A percentile compares a stretch with the other conserved stretches of the same genome.
phyloP scores from a whole-genome alignment of 1,140 invertebrate species.

The Drosophila bipectinata region DNA sequence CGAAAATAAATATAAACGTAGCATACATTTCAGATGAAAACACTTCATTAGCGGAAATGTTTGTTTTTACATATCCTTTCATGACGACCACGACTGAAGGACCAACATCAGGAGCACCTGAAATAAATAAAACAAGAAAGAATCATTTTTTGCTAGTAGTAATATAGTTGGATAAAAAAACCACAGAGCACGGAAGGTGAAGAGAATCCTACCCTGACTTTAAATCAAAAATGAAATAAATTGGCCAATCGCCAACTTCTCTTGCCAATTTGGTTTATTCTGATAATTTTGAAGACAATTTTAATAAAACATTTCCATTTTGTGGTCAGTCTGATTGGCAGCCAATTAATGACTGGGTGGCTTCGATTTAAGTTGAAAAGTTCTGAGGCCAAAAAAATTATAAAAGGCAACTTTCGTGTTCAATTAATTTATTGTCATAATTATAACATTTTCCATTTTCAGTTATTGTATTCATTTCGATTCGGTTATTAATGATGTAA shows the following conservation, averaged over 20 bases:
- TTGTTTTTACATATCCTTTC: conserved; percentile 26
- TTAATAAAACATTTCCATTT: conserved; percentile 9
- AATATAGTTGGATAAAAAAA: too few species aligned
- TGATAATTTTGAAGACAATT: conserved; percentile 22
- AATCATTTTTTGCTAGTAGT: too few species aligned
- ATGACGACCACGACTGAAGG: neutral
- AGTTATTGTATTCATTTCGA: conserved; percentile 53
- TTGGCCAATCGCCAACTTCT: neutral
- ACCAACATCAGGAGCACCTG: neutral
- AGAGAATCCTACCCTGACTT: neutral
- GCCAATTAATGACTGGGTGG: conserved; percentile 30
- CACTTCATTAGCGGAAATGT: conserved; percentile 65
- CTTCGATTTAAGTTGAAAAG: conserved; percentile 21
- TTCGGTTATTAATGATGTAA: conserved; percentile 61
- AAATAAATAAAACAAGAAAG: too few species aligned
- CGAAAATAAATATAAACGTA: conserved; percentile 19
- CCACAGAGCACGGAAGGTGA: neutral
- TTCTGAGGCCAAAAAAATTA: neutral
- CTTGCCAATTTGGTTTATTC: conserved; percentile 3
- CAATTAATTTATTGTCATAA: conserved; percentile 59
- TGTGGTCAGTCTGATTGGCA: conserved; percentile 11
- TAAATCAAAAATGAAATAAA: neutral
- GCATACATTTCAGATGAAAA: conserved; percentile 52
- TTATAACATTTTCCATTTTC: conserved; percentile 47
- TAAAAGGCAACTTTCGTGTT: neutral